Base-by-base conservation (phyloP, 64 coral and sea anemone species). In the Montipora efflorescens region DNA sequence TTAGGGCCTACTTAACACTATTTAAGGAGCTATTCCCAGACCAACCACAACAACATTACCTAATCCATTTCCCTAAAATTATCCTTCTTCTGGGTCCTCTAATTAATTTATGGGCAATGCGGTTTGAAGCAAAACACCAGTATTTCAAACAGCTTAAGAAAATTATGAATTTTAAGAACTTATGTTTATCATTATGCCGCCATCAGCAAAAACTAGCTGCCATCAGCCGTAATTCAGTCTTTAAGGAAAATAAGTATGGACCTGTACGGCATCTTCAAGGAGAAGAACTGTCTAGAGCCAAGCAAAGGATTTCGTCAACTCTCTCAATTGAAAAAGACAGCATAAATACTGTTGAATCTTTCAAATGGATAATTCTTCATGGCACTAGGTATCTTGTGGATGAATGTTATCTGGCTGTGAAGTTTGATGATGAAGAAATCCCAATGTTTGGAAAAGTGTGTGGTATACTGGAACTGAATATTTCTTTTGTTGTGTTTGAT, bases 41-140 rank as follows among this genome's bases (percentile, higher is more conserved):
- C 2, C 59, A 84, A 8, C 61, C 59, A 6, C 88, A 72, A 67
- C 75, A 48, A 36, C 92, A 93, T 46, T 93, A 93, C 74, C 50
- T 93, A 20, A 76, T 88, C 13, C 92, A 93, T 74, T 88, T 93
- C 43, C 92, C 92, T 12, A 77, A 67, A 88, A 23, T 93, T 23
- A 83, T 93, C 16, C 64, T 93, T 25, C 77, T 76, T 79, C 59
- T 93, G 46, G 92, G 92, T 5, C 92, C 92, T 13, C 84, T 93
- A 15, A 71, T 93, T 4, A 80, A 88, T 22, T 87, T 93, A 15
- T 93, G 84, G 92, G 87, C 83, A 1, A 88, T 93, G 84, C 79
- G 76, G 4, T 78, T 93, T 28, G 84, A 93, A 4, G 79, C 75
- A 14, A 93, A 93, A 53, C 92, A 93, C 21, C 18, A 28, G 21